Evolutionary conservation across 2,113 vertebrate species (phyloP), one percentile per base, ranked within the genome.

Genomic region (Cynocephalus volans): DNA sequence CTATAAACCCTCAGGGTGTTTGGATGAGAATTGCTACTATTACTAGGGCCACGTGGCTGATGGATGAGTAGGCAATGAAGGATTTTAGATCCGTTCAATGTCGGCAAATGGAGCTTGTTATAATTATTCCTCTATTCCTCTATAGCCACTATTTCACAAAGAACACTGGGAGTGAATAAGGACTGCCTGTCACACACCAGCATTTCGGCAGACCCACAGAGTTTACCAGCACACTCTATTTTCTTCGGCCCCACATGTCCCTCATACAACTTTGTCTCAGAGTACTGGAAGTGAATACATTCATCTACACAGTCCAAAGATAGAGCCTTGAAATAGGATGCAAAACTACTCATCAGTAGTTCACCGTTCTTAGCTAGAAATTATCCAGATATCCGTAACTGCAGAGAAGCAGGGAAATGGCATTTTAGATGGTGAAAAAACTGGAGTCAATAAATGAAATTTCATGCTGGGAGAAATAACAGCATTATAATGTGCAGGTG

Each of bases 201-300:
- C 36, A 64, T 86, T 70, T 85, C 41, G 9, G 24, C 15, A 79
- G 56, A 31, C 11, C 41, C 56, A 26, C 21, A 26, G 36, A 54
- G 45, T 24, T 88, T 26, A 28, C 10, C 1, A 54, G 8, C 60
- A 52, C 18, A 41, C n/a, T 73, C 13, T 10, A 28, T 15, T 72
- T 31, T 21, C 31, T 73, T 17, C 48, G 2, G 0, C 31, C 50
- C 1, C 6, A 45, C 21, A 41, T 0, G 5, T 13, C 41, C 26
- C 41, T 73, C 7, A 8, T 28, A n/a, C 11, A 41, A 19, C 31
- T 84, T n/a, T n/a, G n/a, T 60, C 50, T 89, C 58, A 48, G 24
- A 81, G 69, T 67, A 26, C 36, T 26, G 80, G 67, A 33, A 75
- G 48, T 48, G 62, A 77, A 54, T 2, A 81, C 1, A 4, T 88